phyloP scores from a whole-genome alignment of 2,797 vertebrate genomes.

The Darevskia mixta region DNA sequence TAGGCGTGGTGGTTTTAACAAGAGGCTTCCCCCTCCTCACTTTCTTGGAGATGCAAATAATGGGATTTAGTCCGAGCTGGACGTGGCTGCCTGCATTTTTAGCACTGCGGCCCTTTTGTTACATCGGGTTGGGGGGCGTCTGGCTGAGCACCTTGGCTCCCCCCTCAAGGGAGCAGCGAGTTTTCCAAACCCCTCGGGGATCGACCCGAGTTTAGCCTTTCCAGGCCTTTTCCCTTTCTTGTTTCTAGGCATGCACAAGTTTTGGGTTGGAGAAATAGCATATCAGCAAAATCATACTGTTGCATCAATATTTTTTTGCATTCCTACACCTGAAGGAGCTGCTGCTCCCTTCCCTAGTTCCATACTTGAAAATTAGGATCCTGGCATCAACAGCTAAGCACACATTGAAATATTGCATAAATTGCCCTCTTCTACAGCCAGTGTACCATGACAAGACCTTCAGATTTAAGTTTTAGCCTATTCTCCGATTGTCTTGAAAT shows the following conservation, averaged over 20 bases:
- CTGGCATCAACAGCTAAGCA: background rate
- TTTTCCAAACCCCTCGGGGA: background rate
- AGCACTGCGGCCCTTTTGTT: background rate
- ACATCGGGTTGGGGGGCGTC: background rate
- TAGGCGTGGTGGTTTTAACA: background rate
- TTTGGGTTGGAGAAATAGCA: too few relatives aligned
- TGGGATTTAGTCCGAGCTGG: too few relatives aligned
- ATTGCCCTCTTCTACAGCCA: background rate
- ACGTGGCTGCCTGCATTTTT: background rate
- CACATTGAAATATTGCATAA: background rate
- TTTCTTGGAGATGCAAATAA: too few relatives aligned
- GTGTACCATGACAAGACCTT: background rate
- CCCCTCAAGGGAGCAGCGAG: fast-evolving
- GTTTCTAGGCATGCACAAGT: background rate
- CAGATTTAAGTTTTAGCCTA: background rate
- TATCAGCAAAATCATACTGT: background rate
- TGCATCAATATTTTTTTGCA: background rate
- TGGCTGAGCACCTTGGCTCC: background rate
- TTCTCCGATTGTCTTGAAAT: background rate
- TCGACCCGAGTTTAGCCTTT: background rate
- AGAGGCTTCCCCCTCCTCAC: too few relatives aligned
- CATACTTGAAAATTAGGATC: background rate
- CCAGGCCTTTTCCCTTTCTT: background rate
- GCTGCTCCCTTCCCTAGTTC: background rate
- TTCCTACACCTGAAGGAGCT: background rate